Base-by-base conservation (phyloP, 2,888 invertebrate genomes). In the Neoitamus cyanurus region DNA sequence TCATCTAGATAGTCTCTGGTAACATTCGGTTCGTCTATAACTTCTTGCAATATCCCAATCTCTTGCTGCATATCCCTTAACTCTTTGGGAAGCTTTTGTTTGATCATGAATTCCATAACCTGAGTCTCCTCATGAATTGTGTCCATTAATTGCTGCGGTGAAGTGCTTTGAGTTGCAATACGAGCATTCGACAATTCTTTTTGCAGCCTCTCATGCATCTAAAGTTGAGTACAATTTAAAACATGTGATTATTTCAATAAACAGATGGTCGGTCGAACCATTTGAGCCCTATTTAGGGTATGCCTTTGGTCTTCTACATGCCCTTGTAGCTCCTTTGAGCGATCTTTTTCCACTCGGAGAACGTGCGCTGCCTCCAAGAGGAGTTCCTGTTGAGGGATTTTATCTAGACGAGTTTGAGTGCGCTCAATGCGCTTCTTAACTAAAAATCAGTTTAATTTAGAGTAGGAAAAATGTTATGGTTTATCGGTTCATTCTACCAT, bases 51-150 rank as follows among this genome's bases (percentile, higher is more conserved):
- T 86, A 96, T 94, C 86, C 93, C 93, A 46, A 96, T 92, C 88
- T 94, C 94, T 87, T 94, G 93, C 88, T 94, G 93, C 82, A 94
- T 91, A 11, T 91, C 90, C 1, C 92, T 90, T 70, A 95, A 92
- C 90, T 97, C 97, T 87, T 94, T 94, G 0, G 96, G 96, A 83
- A 97, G 90, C 89, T 97, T 96, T 88, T 96, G 96, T 86, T 95
- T 94, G 0, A 94, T 94, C 86, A 97, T 92, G 90, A 95, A 96
- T 85, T 92, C 93, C 89, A 95, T 95, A 48, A 95, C 93, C 85
- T 87, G 87, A 1, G 86, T 86, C 83, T 88, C 87, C 70, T 87
- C 88, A 11, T 86, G 68, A 58, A 87, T 86, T 30, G 85, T 84
- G 30, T 86, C 85, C 70, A 87, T 83, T 78, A 88, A 72, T 68